These are phyloP conservation scores for Laticauda laticaudata DNA, from an alignment of 2,113 vertebrate genomes.

Conservation along the genomic window DNA sequence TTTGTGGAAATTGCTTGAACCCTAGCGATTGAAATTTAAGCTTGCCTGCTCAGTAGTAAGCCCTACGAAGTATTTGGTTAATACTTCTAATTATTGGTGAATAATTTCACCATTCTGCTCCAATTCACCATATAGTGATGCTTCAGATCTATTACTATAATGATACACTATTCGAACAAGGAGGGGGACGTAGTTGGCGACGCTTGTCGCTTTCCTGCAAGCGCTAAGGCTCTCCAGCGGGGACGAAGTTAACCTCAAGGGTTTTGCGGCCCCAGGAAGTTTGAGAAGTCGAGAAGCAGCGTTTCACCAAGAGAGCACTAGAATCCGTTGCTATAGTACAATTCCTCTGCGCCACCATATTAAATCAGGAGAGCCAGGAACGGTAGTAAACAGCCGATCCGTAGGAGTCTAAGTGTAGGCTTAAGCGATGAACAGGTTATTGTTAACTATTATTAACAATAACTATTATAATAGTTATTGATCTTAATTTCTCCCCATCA, in stretches of 20 bases:
- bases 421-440: background rate
- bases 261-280: background rate
- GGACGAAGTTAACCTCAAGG: background rate
- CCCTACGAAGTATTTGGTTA: too few relatives aligned
- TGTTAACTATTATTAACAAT: too few relatives aligned
- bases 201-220: background rate
- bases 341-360: slow-evolving; percentile 1
- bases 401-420: background rate
- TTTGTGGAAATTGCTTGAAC: background rate
- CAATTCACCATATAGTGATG: background rate
- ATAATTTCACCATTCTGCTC: background rate
- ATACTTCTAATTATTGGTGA: too few relatives aligned
- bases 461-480: background rate
- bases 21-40: background rate
- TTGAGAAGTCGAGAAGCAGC: background rate
- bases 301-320: background rate
- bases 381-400: background rate
- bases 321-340: slow-evolving; percentile 15
- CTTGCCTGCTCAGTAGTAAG: background rate
- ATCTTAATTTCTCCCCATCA: background rate
- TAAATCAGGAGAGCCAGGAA: background rate
- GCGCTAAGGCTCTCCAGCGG: too few relatives aligned
- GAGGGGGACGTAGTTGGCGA: background rate
- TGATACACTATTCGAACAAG: too few relatives aligned
- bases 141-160: background rate